A percentile compares a stretch with the other conserved stretches of the same genome.
Conservation (phyloP, 2,797 vertebrate species). For the Phoebastria nigripes region DNA sequence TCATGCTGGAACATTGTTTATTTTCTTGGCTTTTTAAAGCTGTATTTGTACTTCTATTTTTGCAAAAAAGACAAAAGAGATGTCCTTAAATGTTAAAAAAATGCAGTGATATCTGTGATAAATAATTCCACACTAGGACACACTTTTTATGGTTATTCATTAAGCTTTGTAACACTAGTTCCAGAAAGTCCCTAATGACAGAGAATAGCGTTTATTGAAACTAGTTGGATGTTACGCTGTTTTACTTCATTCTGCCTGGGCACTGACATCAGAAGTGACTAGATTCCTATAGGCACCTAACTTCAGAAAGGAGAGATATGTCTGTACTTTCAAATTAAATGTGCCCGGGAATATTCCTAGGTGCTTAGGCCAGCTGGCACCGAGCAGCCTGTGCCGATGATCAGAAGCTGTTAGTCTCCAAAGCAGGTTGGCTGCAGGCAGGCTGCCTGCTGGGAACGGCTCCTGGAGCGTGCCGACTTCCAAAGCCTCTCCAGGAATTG, state of each 20-base stretch:
- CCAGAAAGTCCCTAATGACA: background rate
- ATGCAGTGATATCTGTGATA: background rate
- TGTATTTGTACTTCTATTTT: background rate
- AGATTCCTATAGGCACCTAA: conserved; percentile 33
- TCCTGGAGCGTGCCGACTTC: conserved; percentile 39
- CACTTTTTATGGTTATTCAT: background rate
- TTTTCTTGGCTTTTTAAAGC: background rate
- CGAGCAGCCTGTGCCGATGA: background rate
- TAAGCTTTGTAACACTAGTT: background rate
- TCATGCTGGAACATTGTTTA: background rate
- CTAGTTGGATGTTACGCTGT: background rate
- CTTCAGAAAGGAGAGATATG: conserved; percentile 19
- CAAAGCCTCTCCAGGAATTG: conserved; percentile 41
- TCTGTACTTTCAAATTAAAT: conserved; percentile 10
- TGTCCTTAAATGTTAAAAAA: background rate
- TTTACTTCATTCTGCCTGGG: background rate
- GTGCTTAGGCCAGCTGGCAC: conserved; percentile 55
- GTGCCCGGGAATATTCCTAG: conserved; percentile 18
- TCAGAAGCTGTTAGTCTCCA: conserved; percentile 49
- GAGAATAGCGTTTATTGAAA: background rate
- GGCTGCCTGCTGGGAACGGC: conserved; percentile 42
- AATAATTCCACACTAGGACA: background rate
- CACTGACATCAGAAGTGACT: conserved; percentile 33
- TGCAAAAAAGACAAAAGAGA: background rate
- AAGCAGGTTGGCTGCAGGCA: conserved; percentile 57